Conservation (phyloP, 1,140 invertebrate species). For the Magallana angulata region DNA sequence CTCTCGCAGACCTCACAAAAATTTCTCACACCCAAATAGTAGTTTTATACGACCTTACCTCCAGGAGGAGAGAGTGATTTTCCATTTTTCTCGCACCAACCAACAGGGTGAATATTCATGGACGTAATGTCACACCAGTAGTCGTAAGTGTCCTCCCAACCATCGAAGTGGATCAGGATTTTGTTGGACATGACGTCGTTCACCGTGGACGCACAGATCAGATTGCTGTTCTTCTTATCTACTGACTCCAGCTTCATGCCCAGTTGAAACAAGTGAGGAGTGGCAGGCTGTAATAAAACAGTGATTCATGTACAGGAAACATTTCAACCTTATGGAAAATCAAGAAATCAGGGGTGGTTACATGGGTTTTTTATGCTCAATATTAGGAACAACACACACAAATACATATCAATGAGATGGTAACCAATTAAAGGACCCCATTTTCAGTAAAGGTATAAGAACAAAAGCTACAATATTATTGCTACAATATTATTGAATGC, state of each 20-base stretch:
- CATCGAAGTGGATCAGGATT: slow-evolving; percentile 78
- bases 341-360: too few relatives aligned
- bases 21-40: background rate
- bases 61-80: slow-evolving; percentile 91
- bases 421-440: too few relatives aligned
- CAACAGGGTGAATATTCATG: slow-evolving; percentile 95
- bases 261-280: slow-evolving; percentile 88
- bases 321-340: too few relatives aligned
- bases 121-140: slow-evolving; percentile 85
- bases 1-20: background rate
- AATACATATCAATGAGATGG: too few relatives aligned
- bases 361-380: too few relatives aligned
- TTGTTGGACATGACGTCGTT: slow-evolving; percentile 76
- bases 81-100: slow-evolving; percentile 92
- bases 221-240: slow-evolving; percentile 91
- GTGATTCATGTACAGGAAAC: too few relatives aligned
- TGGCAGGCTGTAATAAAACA: slow-evolving; percentile 80
- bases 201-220: slow-evolving; percentile 82
- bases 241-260: slow-evolving; percentile 98
- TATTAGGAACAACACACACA: too few relatives aligned
- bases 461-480: background rate
- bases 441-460: too few relatives aligned
- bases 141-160: slow-evolving; percentile 79
- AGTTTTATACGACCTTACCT: slow-evolving; percentile 74
- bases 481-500: background rate